These are phyloP conservation scores for Corythornis madagascariensis DNA, from an alignment of 2,113 vertebrate genomes.

Conservation along the genomic window DNA sequence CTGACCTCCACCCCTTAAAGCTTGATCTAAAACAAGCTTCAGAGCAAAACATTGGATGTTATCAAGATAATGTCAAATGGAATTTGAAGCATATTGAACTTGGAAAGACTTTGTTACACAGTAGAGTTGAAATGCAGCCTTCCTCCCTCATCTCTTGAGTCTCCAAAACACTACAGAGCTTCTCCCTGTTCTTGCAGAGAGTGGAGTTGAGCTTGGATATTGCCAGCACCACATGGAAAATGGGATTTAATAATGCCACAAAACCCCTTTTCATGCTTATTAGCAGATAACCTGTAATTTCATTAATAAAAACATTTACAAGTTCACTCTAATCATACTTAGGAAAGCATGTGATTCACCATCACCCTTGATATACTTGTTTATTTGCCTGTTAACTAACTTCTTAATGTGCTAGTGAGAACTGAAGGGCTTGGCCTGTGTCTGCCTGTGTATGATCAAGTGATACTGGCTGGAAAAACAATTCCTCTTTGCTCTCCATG, in stretches of 20 bases:
- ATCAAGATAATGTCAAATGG: not conserved
- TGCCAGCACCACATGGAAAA: not conserved
- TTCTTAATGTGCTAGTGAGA: not conserved
- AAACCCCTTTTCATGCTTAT: not conserved
- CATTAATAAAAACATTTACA: slow-evolving; percentile 14
- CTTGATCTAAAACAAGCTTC: not conserved
- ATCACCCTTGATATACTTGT: slow-evolving; percentile 43
- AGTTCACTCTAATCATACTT: slow-evolving; percentile 2
- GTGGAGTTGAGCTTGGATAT: not conserved
- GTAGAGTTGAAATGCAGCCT: not conserved
- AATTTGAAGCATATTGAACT: not conserved
- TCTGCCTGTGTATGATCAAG: not conserved
- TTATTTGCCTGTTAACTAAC: slow-evolving; percentile 25
- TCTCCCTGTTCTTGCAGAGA: not conserved
- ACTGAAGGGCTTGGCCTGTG: not conserved
- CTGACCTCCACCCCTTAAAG: not conserved
- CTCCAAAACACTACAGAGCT: not conserved
- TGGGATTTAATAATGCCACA: not conserved
- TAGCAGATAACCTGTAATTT: not conserved
- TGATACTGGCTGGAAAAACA: not conserved
- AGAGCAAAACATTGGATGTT: not conserved
- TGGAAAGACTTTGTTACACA: not conserved
- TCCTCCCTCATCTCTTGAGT: not conserved
- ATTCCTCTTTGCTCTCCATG: not conserved
- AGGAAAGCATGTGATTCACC: slow-evolving; percentile 2